Conservation (phyloP, 2,113 vertebrate genomes). For the Pungitius pungitius region DNA sequence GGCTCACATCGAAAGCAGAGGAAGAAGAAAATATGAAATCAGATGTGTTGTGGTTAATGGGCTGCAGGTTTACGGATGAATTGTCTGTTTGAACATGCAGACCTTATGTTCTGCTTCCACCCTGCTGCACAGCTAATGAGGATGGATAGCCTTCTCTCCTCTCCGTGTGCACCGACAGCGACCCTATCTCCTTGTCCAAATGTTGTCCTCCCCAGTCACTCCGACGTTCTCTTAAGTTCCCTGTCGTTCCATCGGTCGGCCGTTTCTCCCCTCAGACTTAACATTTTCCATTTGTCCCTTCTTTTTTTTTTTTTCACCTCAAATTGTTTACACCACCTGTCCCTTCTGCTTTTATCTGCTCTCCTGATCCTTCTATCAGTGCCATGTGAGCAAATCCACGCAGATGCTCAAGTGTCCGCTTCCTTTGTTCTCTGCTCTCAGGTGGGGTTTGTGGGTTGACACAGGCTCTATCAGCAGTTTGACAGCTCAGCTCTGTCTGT, state of each 20-base stretch:
- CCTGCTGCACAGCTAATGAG: slow-evolving; percentile 35
- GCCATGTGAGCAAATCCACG: slow-evolving; percentile 46
- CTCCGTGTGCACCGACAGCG: slow-evolving; percentile 24
- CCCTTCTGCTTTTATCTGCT: slow-evolving; percentile 19
- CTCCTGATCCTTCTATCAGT: slow-evolving; percentile 32
- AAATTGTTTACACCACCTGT: neutral
- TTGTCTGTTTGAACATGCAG: slow-evolving; percentile 49
- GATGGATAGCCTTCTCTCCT: slow-evolving; percentile 37
- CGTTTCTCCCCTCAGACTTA: slow-evolving; percentile 18
- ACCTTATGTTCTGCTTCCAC: slow-evolving; percentile 34
- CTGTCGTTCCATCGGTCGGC: slow-evolving; percentile 12
- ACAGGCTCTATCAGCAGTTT: slow-evolving; percentile 39
- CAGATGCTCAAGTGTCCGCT: slow-evolving; percentile 23
- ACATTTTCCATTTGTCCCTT: slow-evolving; percentile 1
- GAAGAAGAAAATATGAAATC: slow-evolving; percentile 12
- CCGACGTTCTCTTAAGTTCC: slow-evolving; percentile 10
- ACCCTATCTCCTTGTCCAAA: slow-evolving; percentile 33
- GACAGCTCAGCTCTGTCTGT: slow-evolving; percentile 49
- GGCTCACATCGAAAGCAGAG: slow-evolving; percentile 26
- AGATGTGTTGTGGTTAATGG: slow-evolving; percentile 39
- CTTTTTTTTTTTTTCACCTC: neutral
- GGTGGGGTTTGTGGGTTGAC: slow-evolving; percentile 26
- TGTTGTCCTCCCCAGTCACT: slow-evolving; percentile 37
- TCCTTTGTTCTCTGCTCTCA: slow-evolving; percentile 18
- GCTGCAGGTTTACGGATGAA: slow-evolving; percentile 24